Evolutionary conservation across 2,797 vertebrate genomes (phyloP).

Genomic region (Poecilia wingei): DNA sequence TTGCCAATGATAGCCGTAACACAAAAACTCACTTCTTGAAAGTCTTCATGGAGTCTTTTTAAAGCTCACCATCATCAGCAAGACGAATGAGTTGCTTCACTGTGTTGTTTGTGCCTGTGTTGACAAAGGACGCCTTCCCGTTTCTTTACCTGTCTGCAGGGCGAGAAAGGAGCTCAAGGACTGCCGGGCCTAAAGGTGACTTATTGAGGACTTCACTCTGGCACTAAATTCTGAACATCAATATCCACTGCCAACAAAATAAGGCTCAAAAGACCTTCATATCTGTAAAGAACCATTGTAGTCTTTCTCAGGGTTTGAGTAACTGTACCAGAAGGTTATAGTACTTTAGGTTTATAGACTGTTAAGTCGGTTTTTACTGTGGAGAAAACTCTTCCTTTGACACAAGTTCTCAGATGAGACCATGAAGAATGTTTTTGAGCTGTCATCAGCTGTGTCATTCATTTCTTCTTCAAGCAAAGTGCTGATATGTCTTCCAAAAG

Average conservation of each 20-base stretch:
- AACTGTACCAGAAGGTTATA: slow-evolving; percentile 9
- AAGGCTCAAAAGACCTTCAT: slow-evolving; percentile 10
- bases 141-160: slow-evolving; percentile 74
- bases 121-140: slow-evolving; percentile 35
- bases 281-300: slow-evolving; percentile 8
- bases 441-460: slow-evolving; percentile 8
- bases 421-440: slow-evolving; percentile 11
- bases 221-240: slow-evolving; percentile 27
- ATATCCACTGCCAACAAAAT: slow-evolving; percentile 23
- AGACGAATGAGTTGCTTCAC: slow-evolving; percentile 30
- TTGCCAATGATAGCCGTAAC: background rate
- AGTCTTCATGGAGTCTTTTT: background rate
- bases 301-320: background rate
- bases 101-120: slow-evolving; percentile 25
- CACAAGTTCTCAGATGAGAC: slow-evolving; percentile 1
- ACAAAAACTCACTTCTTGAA: slow-evolving; percentile 6
- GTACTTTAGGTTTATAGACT: slow-evolving; percentile 4
- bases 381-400: slow-evolving; percentile 13
- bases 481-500: slow-evolving; percentile 9
- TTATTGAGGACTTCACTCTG: slow-evolving; percentile 25
- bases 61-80: slow-evolving; percentile 12
- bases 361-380: slow-evolving; percentile 26
- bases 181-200: slow-evolving; percentile 88
- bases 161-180: slow-evolving; percentile 83
- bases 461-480: slow-evolving; percentile 6